phyloP scores from a whole-genome alignment of 2,113 vertebrate genomes.

The Campylomormyrus numenius region DNA sequence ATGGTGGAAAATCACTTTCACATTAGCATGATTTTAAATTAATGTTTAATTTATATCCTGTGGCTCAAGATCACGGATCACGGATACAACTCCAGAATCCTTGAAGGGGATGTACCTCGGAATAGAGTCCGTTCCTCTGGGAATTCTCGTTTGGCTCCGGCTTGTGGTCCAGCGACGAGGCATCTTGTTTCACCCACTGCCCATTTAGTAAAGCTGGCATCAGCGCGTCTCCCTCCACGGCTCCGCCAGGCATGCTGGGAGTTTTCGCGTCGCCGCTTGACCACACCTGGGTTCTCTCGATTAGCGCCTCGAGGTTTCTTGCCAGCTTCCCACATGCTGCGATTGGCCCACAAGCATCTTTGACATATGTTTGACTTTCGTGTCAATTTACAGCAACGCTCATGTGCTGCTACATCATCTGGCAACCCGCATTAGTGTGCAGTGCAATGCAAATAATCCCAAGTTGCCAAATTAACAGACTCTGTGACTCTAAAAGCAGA shows the following conservation, averaged over 20 bases:
- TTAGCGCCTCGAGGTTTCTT: constrained; percentile 44
- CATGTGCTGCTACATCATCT: neutral
- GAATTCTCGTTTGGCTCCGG: neutral
- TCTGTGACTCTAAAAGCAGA: neutral
- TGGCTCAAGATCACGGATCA: neutral
- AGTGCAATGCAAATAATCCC: neutral
- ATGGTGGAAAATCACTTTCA: neutral
- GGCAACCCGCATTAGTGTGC: neutral
- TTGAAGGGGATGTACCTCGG: constrained; percentile 13
- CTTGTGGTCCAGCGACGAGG: constrained; percentile 1
- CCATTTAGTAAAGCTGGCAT: constrained; percentile 29
- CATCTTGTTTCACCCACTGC: constrained; percentile 34
- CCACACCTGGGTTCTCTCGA: constrained; percentile 44
- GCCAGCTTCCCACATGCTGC: constrained; percentile 43
- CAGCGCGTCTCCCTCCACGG: constrained; percentile 15
- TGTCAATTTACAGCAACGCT: neutral
- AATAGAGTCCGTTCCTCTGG: constrained; percentile 21
- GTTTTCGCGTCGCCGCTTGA: constrained; percentile 32
- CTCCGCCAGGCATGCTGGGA: constrained; percentile 10
- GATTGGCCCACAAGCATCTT: neutral
- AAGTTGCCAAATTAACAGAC: neutral
- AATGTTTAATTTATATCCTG: neutral
- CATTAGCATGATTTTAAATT: neutral
- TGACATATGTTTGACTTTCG: neutral
- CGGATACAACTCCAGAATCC: neutral